A percentile compares a stretch with the other conserved stretches of the same genome.
These are phyloP conservation scores for Arnoldichthys spilopterus DNA, from an alignment of 2,797 vertebrate species.

Conservation along the genomic window DNA sequence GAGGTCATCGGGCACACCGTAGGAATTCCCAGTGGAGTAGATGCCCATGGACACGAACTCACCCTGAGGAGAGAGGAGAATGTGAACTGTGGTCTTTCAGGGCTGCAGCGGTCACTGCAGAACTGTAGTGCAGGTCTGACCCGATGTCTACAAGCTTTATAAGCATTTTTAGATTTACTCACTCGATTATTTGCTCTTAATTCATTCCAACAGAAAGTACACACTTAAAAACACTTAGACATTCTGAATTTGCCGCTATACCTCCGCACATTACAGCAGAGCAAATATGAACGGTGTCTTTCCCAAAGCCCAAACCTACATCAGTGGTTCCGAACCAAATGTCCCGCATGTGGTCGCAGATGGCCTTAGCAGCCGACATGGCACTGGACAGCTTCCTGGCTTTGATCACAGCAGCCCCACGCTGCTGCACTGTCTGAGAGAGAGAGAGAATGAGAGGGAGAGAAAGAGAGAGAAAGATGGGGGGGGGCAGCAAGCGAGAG, in stretches of 20 bases:
- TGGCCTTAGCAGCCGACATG: constrained; percentile 97
- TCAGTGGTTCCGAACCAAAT: constrained; percentile 94
- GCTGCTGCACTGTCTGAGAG: constrained; percentile 90
- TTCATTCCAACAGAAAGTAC: too few species aligned
- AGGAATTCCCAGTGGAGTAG: constrained; percentile 90
- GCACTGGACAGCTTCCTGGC: constrained; percentile 96
- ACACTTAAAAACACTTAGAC: not conserved
- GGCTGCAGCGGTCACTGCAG: too few species aligned
- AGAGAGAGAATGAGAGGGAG: constrained; percentile 14
- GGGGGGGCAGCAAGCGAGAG: not conserved
- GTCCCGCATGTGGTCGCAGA: constrained; percentile 94
- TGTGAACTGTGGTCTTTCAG: too few species aligned
- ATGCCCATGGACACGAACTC: constrained; percentile 96
- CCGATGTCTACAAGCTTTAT: too few species aligned
- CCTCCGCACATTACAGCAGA: not conserved
- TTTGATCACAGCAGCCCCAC: constrained; percentile 94
- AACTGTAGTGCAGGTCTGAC: too few species aligned
- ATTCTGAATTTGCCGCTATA: not conserved
- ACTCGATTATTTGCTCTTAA: too few species aligned
- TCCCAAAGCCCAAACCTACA: constrained; percentile 69
- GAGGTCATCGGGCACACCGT: constrained; percentile 87
- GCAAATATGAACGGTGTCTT: not conserved
- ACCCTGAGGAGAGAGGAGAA: constrained; percentile 73
- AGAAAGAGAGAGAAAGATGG: not conserved
- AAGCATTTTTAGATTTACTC: too few species aligned